Conservation (phyloP, 2,888 invertebrate species). For the Conomelus anceps region DNA sequence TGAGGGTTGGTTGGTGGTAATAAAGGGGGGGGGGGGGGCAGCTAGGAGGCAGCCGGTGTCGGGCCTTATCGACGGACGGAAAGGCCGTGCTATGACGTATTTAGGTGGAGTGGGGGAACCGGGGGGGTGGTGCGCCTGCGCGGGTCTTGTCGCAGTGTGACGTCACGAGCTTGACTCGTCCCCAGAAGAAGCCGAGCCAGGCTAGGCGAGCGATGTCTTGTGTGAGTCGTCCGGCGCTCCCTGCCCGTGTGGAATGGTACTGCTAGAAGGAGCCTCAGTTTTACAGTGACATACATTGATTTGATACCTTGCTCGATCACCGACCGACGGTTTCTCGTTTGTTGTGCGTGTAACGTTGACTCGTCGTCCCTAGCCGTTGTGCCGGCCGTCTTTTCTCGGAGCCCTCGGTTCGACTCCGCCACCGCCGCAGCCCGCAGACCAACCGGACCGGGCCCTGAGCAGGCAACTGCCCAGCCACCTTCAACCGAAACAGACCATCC, state of each 20-base stretch:
- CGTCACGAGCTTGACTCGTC: background rate
- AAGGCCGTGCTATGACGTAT: background rate
- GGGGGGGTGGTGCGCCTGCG: background rate
- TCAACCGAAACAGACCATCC: background rate
- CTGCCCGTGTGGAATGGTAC: background rate
- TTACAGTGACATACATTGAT: background rate
- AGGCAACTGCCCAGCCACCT: background rate
- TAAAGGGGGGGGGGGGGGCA: no score
- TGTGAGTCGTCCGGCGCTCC: background rate
- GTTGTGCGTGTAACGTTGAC: background rate
- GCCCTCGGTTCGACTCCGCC: background rate
- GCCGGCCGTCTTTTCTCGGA: no score
- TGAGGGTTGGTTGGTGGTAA: no score
- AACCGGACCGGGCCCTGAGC: background rate
- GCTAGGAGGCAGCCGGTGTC: no score
- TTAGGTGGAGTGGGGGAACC: background rate
- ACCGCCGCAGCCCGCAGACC: background rate
- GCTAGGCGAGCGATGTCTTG: background rate
- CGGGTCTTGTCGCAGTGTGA: background rate
- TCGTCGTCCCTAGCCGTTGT: background rate
- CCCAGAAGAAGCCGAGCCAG: background rate
- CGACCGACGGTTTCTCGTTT: background rate
- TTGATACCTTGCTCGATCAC: background rate
- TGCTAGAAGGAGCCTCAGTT: background rate
- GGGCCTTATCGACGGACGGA: background rate